Base-by-base conservation (phyloP, 1,140 invertebrate species). In the Aphaenogaster floridana region DNA sequence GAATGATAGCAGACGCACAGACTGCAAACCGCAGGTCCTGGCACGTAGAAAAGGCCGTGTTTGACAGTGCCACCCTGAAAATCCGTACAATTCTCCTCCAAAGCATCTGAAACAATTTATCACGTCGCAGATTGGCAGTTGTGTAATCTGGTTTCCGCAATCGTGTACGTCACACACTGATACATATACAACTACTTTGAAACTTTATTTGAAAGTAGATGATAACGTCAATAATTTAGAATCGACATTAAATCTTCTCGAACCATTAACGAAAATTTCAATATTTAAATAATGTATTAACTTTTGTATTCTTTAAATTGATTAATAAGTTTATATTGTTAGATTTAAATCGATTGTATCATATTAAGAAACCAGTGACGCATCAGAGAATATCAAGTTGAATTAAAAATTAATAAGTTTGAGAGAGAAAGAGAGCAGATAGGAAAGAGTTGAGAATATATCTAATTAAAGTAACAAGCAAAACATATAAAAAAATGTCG, bases 1-100 rank as follows among this genome's bases (percentile, higher is more conserved):
- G 97, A 97, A 94, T 98, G 97, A 94, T 98, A 98, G 95, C 98
- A 98, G 21, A 97, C 97, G 93, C 98, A 98, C 81, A 97, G 96
- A 63, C 97, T 97, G 93, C 98, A 98, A n/a, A 98, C 97, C 34
- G 98, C 97, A 2, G 97, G 97, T 42, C 98, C 97, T 17, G 98
- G 98, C 39, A 98, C 97, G 94, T 98, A 98, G 6, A 97, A 96
- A 74, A 97, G 96, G 17, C 98, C 98, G 95, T 98, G 97, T 42
- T 96, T 96, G 13, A 98, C 96, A 5, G 96, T 96, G 87, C 97
- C 96, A 34, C 97, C 97, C 94, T 98, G 97, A 95, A 98, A 98
- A 94, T 98, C 97, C 64, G 96, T 97, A 93, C 98, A 98, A 91
- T 98, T 97, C 93, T 98, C 97, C 93, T 97, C 97, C 86, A 97